Percentiles rank a stretch among this genome's conserved stretches.
These are phyloP conservation scores for Encarsia formosa DNA, from an alignment of 2,888 invertebrate species.

Conservation along the genomic window DNA sequence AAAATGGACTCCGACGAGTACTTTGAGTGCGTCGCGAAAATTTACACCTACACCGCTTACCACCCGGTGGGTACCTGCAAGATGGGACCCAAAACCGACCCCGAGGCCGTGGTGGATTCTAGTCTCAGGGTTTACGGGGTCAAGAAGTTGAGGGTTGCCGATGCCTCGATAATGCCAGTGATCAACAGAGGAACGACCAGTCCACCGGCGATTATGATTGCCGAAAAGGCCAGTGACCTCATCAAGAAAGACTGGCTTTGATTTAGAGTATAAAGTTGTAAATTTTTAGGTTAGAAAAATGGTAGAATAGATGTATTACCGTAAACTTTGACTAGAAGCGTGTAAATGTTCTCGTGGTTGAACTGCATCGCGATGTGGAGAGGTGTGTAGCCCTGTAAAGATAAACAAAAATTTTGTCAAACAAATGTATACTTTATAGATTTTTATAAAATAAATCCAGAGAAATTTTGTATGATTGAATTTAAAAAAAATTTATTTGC, in stretches of 20 bases:
- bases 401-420: constrained; percentile 2
- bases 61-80: neutral
- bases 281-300: neutral
- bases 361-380: constrained; percentile 90
- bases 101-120: neutral
- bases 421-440: too few relatives aligned
- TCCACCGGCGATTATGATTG: neutral
- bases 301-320: constrained; percentile 60
- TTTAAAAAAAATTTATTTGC: too few relatives aligned
- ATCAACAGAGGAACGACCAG: neutral
- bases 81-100: neutral
- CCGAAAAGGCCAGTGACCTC: neutral
- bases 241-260: constrained; percentile 24
- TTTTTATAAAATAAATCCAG: too few relatives aligned
- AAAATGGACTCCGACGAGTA: neutral
- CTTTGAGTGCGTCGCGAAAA: neutral
- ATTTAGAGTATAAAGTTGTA: neutral
- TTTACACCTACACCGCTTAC: neutral
- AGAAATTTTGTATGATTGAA: too few relatives aligned
- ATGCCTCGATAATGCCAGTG: neutral
- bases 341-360: constrained; percentile 80
- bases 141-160: neutral
- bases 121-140: neutral
- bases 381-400: constrained; percentile 84
- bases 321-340: constrained; percentile 83